Evolutionary conservation across 1,140 invertebrate genomes (phyloP), one percentile per base, ranked within the genome.

Genomic region (Leptopilina boulardi): DNA sequence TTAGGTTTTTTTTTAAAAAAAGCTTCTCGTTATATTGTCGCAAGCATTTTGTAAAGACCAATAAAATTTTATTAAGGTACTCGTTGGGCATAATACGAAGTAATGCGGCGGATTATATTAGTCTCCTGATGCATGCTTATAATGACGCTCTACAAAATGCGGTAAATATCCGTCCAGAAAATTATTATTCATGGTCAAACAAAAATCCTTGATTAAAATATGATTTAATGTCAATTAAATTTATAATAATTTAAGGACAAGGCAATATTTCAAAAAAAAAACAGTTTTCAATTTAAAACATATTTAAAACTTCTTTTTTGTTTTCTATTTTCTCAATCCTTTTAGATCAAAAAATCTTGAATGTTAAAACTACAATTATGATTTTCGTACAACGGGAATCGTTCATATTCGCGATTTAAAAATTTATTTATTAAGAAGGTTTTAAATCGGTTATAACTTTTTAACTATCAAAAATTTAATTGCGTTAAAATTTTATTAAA

Each of bases 121-220:
- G 23, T 66, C 23, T 66, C 23, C 59, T 66, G 59, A 23, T 66
- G 59, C 59, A 66, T 66, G 59, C 26, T 30, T 66, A 66, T 66
- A 66, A 66, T 23, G 59, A 30, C 59, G 11, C 59, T 66, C 23
- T 30, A 13, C 13, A 66, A 66, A 66, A 66, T 66, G 11, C 10
- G n/a, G 10, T 66, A 59, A 54, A 66, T 66, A 34, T 23, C 15
- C 13, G 15, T n/a, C 13, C 4, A 13, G 59, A 66, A 30, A 38
- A 66, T 66, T 66, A n/a, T 6, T 8, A 15, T n/a, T 30, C 23
- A n/a, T 15, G 13, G 13, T 34, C 21, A 15, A 23, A 30, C 6
- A 23, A 66, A 26, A 66, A 66, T 59, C 23, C 23, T 23, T 26
- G 23, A 59, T 59, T 59, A 66, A 15, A 30, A n/a, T 5, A 66